Evolutionary conservation across 92 coral and sea anemone genomes (phyloP).

Genomic region (Porites rus): DNA sequence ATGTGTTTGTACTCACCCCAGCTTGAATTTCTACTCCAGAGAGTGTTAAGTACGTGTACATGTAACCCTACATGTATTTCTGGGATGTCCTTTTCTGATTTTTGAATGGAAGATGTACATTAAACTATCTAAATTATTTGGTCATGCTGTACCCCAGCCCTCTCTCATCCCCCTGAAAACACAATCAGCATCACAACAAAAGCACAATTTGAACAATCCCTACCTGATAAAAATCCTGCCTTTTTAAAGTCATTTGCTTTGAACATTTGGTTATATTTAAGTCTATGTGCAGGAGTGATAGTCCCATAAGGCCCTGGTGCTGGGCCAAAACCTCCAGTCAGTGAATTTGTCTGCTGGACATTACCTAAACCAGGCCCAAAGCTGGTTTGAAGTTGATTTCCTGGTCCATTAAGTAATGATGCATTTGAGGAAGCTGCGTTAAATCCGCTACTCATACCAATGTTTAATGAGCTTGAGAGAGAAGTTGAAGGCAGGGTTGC

Average conservation of each 20-base stretch:
- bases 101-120: too few relatives aligned
- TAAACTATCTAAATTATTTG: too few relatives aligned
- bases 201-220: not conserved
- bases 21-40: too few relatives aligned
- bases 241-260: constrained; percentile 87
- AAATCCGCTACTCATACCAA: constrained; percentile 59
- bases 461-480: constrained; percentile 60
- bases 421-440: constrained; percentile 65
- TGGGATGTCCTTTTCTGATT: too few relatives aligned
- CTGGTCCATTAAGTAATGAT: constrained; percentile 74
- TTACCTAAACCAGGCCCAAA: constrained; percentile 40
- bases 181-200: too few relatives aligned
- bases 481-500: constrained; percentile 30
- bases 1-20: too few relatives aligned
- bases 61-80: too few relatives aligned
- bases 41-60: too few relatives aligned
- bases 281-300: constrained; percentile 79
- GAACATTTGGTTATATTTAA: constrained; percentile 95
- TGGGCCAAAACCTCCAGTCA: constrained; percentile 41
- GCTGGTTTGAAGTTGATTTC: constrained; percentile 31
- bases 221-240: constrained; percentile 90
- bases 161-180: too few relatives aligned
- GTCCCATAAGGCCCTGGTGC: constrained; percentile 44
- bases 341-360: constrained; percentile 50
- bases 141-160: too few relatives aligned